A percentile compares a stretch with the other conserved stretches of the same genome.
Evolutionary conservation across 2,113 vertebrate genomes (phyloP).

Genomic region (Platichthys flesus): DNA sequence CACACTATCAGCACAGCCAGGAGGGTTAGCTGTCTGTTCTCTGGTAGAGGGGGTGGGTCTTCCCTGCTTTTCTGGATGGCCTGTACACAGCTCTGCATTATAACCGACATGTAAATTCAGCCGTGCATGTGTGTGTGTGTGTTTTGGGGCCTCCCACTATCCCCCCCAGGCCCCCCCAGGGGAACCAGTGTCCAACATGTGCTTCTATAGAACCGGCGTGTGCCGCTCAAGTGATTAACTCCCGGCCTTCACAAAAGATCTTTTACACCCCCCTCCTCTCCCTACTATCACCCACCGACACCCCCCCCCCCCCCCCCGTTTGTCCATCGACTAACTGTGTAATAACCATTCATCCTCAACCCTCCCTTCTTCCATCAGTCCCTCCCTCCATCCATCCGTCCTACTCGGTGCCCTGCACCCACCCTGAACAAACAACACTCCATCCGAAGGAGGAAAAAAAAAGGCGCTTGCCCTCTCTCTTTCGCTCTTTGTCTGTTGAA

Average conservation of each 20-base stretch:
- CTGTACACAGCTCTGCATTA: constrained; percentile 72
- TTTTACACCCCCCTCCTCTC: constrained; percentile 54
- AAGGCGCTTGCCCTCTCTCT: constrained; percentile 62
- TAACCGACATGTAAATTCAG: constrained; percentile 79
- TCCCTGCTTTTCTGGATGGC: constrained; percentile 51
- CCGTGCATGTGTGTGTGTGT: constrained; percentile 16
- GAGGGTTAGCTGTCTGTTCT: constrained; percentile 62
- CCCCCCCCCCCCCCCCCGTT: constrained; percentile 56
- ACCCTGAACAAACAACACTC: constrained; percentile 76
- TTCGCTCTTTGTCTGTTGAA: constrained; percentile 77
- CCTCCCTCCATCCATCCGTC: constrained; percentile 61
- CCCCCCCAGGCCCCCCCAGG: constrained; percentile 43
- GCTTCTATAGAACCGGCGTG: constrained; percentile 77
- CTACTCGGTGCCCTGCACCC: constrained; percentile 74
- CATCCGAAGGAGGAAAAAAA: constrained; percentile 58
- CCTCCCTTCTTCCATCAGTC: constrained; percentile 46
- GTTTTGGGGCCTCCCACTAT: not conserved
- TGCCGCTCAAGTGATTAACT: constrained; percentile 83
- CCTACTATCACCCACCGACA: constrained; percentile 58
- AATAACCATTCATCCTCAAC: constrained; percentile 68
- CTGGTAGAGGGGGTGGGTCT: constrained; percentile 67
- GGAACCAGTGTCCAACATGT: constrained; percentile 77
- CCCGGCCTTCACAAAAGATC: constrained; percentile 76
- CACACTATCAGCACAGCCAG: constrained; percentile 49
- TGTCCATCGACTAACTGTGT: constrained; percentile 73